These are phyloP conservation scores for Neomicropteryx cornuta DNA, from an alignment of 1,140 invertebrate genomes.

Conservation along the genomic window DNA sequence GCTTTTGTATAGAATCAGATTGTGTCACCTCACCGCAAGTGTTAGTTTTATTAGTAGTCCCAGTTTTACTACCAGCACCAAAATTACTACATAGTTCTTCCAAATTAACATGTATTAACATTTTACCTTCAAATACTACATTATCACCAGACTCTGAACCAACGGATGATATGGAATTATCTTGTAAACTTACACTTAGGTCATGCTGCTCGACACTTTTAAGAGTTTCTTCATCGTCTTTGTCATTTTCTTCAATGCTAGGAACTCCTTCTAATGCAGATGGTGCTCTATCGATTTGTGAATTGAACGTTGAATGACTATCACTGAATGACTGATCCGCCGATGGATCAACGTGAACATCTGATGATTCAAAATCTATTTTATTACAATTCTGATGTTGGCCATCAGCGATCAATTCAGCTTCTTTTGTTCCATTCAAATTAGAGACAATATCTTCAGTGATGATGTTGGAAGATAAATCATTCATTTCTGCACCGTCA, in stretches of 20 bases:
- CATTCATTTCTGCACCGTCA: slow-evolving; percentile 45
- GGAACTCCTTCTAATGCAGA: neutral
- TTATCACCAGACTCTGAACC: slow-evolving; percentile 36
- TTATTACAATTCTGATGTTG: too few relatives aligned
- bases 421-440: too few relatives aligned
- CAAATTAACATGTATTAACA: slow-evolving; percentile 40
- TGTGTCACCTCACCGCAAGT: too few relatives aligned
- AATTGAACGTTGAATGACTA: too few relatives aligned
- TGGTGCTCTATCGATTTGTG: neutral
- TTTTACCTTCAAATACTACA: slow-evolving; percentile 40
- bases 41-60: slow-evolving; percentile 17
- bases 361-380: too few relatives aligned
- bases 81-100: slow-evolving; percentile 37
- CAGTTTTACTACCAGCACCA: slow-evolving; percentile 31
- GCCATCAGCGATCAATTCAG: too few relatives aligned
- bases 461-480: slow-evolving; percentile 28
- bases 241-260: slow-evolving; percentile 29
- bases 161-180: slow-evolving; percentile 31
- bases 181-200: slow-evolving; percentile 40
- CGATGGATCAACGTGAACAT: too few relatives aligned
- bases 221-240: slow-evolving; percentile 39
- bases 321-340: too few relatives aligned
- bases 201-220: slow-evolving; percentile 40
- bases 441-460: too few relatives aligned
- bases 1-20: too few relatives aligned